A percentile compares a stretch with the other conserved stretches of the same genome.
Evolutionary conservation across 2,113 vertebrate species (phyloP).

Genomic region (Scophthalmus maximus): DNA sequence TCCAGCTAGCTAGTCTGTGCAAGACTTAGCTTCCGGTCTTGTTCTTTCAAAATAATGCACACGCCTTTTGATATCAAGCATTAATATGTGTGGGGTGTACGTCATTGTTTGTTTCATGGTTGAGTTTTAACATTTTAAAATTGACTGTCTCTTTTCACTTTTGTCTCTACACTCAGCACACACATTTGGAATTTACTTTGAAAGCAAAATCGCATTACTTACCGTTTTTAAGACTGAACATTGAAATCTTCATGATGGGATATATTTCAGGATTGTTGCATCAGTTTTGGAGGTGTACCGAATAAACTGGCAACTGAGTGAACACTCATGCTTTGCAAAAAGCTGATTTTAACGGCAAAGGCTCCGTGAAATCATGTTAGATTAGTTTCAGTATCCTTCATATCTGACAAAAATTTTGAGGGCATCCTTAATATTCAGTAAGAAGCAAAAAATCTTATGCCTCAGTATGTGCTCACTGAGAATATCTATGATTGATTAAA

Average conservation of each 20-base stretch:
- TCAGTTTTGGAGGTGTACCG: neutral
- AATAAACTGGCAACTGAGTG: neutral
- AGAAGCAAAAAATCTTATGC: neutral
- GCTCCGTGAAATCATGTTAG: no score
- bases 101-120: no score
- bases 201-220: neutral
- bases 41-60: slow-evolving; percentile 11
- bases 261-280: neutral
- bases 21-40: neutral
- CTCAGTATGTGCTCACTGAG: no score
- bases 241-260: neutral
- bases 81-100: neutral
- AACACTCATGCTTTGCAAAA: neutral
- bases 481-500: neutral
- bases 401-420: no score
- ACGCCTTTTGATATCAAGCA: no score
- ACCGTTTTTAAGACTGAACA: neutral
- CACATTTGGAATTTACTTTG: neutral
- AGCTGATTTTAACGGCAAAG: no score
- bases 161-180: no score
- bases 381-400: no score
- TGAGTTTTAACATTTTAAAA: neutral
- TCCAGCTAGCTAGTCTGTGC: neutral
- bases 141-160: neutral
- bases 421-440: no score